Conservation (phyloP, 2,113 vertebrate genomes). For the Syrrhaptes paradoxus region DNA sequence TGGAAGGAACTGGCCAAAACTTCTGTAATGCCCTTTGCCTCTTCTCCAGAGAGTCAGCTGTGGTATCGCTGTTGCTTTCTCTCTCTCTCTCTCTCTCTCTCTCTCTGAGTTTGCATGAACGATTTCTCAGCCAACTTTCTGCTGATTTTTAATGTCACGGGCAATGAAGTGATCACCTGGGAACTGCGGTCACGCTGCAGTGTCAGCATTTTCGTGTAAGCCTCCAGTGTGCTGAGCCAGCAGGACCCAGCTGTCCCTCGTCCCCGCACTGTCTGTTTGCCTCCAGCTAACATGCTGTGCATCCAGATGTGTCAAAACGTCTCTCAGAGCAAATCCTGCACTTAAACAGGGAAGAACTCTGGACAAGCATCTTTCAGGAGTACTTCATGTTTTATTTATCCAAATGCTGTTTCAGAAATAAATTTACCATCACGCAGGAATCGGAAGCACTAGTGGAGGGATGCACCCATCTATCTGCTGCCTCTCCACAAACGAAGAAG, state of each 20-base stretch:
- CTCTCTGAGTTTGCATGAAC: background rate
- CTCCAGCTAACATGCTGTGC: constrained; percentile 38
- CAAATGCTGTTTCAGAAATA: background rate
- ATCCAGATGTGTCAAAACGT: background rate
- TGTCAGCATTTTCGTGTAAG: constrained; percentile 37
- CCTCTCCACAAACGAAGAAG: background rate
- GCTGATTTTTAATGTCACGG: constrained; percentile 48
- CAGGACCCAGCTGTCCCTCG: constrained; percentile 56
- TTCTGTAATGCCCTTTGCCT: background rate
- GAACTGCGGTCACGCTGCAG: background rate
- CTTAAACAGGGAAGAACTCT: background rate
- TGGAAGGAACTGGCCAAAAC: background rate
- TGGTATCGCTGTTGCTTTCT: background rate
- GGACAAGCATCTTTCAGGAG: constrained; percentile 23
- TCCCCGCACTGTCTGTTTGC: constrained; percentile 1
- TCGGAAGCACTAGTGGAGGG: background rate
- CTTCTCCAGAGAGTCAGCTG: background rate
- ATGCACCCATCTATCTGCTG: background rate
- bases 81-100: background rate
- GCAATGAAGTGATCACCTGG: constrained; percentile 56
- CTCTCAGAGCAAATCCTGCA: background rate
- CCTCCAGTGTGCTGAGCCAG: constrained; percentile 64
- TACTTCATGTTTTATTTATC: constrained; percentile 43
- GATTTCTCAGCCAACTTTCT: constrained; percentile 35
- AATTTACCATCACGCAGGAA: background rate